These are phyloP conservation scores for Chloromyia formosa DNA, from an alignment of 2,888 invertebrate species.

Conservation along the genomic window DNA sequence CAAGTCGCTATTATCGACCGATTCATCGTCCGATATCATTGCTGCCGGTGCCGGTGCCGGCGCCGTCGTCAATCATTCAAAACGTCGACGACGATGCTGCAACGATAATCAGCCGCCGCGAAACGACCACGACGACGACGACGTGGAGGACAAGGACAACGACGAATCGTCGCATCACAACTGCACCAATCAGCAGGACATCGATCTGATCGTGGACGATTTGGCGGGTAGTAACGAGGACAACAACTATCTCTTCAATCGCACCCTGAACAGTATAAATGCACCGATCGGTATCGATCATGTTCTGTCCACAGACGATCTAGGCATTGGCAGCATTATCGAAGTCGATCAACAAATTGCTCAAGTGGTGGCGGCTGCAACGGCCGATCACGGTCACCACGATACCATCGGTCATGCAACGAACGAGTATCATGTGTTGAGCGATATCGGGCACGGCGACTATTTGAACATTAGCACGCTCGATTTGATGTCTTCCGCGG, in stretches of 20 bases:
- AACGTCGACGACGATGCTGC: slow-evolving; percentile 1
- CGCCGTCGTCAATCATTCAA: background rate
- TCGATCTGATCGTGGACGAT: background rate
- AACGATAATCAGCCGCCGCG: too few species aligned
- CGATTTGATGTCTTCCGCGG: slow-evolving; percentile 44
- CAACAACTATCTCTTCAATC: slow-evolving; percentile 8
- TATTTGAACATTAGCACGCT: slow-evolving; percentile 35
- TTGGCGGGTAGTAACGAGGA: background rate
- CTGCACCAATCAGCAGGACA: background rate
- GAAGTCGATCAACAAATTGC: slow-evolving; percentile 26
- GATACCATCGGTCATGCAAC: background rate
- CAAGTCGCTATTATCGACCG: background rate
- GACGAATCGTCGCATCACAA: background rate
- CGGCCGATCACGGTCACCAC: background rate
- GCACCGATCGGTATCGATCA: background rate
- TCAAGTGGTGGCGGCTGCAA: background rate
- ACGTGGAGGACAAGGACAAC: background rate
- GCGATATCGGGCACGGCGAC: slow-evolving; percentile 11
- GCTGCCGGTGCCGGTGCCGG: background rate
- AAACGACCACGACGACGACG: background rate
- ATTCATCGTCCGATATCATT: background rate
- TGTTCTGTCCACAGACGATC: background rate
- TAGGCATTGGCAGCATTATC: slow-evolving; percentile 31
- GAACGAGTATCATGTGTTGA: slow-evolving; percentile 23
- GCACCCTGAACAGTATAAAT: slow-evolving; percentile 36